Evolutionary conservation across 2,888 invertebrate species (phyloP).

Genomic region (Scelioninae gen. 1): DNA sequence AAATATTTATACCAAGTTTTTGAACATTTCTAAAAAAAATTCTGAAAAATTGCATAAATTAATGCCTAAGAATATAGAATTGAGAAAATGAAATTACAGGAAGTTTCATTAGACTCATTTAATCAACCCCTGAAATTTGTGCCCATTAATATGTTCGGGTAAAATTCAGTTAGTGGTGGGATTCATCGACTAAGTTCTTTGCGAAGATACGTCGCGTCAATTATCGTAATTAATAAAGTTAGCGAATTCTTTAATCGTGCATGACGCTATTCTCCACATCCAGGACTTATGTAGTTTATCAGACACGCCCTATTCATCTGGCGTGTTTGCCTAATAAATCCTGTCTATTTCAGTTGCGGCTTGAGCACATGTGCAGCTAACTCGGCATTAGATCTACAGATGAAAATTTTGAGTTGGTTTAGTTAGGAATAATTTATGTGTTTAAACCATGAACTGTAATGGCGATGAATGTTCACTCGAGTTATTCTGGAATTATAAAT

Average conservation of each 20-base stretch:
- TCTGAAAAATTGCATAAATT: no score
- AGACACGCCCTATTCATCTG: conserved; percentile 71
- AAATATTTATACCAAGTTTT: no score
- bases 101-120: no score
- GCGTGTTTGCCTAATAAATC: conserved; percentile 68
- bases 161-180: not conserved
- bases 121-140: no score
- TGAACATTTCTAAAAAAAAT: no score
- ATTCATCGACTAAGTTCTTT: not conserved
- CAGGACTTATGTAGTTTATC: conserved; percentile 65
- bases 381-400: conserved; percentile 57
- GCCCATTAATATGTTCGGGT: not conserved
- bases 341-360: conserved; percentile 67
- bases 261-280: conserved; percentile 56
- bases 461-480: conserved; percentile 35
- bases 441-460: conserved; percentile 43
- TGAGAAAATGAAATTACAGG: no score
- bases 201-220: not conserved
- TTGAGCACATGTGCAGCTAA: conserved; percentile 64
- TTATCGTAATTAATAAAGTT: conserved; percentile 38
- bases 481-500: conserved; percentile 43
- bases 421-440: conserved; percentile 60
- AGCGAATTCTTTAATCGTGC: conserved; percentile 45
- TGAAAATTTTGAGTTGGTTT: conserved; percentile 66
- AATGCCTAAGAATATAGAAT: no score